Percentiles rank a stretch among this genome's conserved stretches.
These are phyloP conservation scores for Galeopterus variegatus DNA, from an alignment of 2,113 vertebrate species.

Conservation along the genomic window DNA sequence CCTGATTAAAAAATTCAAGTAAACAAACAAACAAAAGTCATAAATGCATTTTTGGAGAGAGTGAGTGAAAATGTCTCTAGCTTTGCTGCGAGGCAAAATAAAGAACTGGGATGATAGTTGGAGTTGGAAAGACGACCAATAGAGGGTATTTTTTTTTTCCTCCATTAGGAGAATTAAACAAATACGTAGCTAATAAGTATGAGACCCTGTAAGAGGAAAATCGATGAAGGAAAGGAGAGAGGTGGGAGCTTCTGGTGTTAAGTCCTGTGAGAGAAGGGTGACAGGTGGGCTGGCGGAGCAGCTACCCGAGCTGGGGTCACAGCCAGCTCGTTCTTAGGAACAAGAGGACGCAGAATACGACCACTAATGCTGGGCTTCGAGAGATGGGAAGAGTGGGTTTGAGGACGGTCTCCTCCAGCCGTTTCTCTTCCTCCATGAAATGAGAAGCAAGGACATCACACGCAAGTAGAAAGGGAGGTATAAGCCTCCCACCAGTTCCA, in stretches of 20 bases:
- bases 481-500: rapidly evolving
- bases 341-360: rapidly evolving
- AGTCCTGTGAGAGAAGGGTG: background rate
- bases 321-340: too few species aligned
- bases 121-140: rapidly evolving
- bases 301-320: background rate
- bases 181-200: rapidly evolving
- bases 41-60: rapidly evolving
- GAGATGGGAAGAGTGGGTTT: rapidly evolving
- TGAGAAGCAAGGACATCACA: background rate
- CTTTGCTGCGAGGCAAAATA: background rate
- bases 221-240: background rate
- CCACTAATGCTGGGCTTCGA: background rate
- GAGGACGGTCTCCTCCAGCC: background rate
- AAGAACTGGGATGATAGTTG: rapidly evolving
- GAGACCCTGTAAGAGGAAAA: background rate
- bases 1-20: background rate
- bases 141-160: too few species aligned
- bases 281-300: background rate
- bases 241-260: background rate
- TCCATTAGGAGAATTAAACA: background rate
- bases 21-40: background rate
- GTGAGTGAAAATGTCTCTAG: too few species aligned
- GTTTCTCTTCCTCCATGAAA: background rate
- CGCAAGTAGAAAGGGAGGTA: rapidly evolving